Conservation (phyloP, 2,888 invertebrate species). For the Chloromyia formosa region DNA sequence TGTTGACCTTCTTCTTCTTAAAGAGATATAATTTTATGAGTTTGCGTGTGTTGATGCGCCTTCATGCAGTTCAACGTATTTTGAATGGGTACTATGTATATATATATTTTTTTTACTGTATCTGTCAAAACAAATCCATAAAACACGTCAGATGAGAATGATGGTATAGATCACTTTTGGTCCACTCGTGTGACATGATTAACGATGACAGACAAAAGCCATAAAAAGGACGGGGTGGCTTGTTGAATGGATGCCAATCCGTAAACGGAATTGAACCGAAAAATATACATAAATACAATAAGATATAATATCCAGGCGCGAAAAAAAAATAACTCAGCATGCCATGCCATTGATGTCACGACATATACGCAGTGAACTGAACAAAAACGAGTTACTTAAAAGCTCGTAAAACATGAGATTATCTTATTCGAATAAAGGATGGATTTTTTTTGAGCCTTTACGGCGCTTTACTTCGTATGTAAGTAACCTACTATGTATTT, state of each 20-base stretch:
- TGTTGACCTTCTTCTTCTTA: too few species aligned
- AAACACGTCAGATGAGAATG: conserved; percentile 33
- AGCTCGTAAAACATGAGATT: conserved; percentile 44
- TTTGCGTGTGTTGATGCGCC: too few species aligned
- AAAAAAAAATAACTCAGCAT: conserved; percentile 31
- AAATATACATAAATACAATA: neutral
- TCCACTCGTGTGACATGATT: conserved; percentile 28
- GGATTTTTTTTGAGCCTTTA: conserved; percentile 25
- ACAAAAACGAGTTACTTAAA: conserved; percentile 48
- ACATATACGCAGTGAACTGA: neutral
- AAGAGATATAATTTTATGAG: too few species aligned
- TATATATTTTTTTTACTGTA: too few species aligned
- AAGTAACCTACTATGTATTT: too few species aligned
- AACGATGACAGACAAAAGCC: conserved; percentile 25
- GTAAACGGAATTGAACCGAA: conserved; percentile 6
- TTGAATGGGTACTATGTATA: too few species aligned
- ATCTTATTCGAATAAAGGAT: neutral
- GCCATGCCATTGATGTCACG: conserved; percentile 7
- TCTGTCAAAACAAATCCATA: conserved; percentile 40
- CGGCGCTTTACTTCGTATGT: too few species aligned
- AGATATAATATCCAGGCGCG: neutral
- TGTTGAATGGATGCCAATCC: conserved; percentile 28
- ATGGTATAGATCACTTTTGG: conserved; percentile 29
- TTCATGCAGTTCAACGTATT: too few species aligned
- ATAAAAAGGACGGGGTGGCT: conserved; percentile 20